Evolutionary conservation across 2,888 invertebrate genomes (phyloP).

Genomic region (Gnatocerus cornutus): DNA sequence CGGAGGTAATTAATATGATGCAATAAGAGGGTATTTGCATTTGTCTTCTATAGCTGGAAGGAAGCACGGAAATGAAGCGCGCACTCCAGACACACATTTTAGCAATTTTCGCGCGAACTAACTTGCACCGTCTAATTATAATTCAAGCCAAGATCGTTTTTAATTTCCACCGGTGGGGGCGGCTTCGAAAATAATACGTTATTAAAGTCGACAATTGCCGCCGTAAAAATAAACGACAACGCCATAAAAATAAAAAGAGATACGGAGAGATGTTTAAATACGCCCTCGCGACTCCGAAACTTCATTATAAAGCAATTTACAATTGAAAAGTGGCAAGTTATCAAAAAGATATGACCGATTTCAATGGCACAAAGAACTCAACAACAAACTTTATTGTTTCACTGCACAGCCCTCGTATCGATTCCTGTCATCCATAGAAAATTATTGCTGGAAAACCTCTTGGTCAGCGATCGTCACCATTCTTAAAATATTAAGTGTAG

Average conservation of each 20-base stretch:
- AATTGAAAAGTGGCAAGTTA: constrained; percentile 35
- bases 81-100: constrained; percentile 36
- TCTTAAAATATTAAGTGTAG: constrained; percentile 29
- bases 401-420: constrained; percentile 22
- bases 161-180: constrained; percentile 39
- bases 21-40: constrained; percentile 41
- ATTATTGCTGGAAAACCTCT: constrained; percentile 28
- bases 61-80: constrained; percentile 30
- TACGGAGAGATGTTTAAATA: constrained; percentile 28
- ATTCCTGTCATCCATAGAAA: constrained; percentile 13
- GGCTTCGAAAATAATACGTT: constrained; percentile 35
- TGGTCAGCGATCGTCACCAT: constrained; percentile 24
- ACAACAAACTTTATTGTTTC: constrained; percentile 15
- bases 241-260: constrained; percentile 38
- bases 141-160: constrained; percentile 46
- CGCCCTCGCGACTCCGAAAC: constrained; percentile 18
- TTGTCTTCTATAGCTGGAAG: constrained; percentile 22
- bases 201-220: constrained; percentile 45
- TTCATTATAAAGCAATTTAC: constrained; percentile 43
- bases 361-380: constrained; percentile 7
- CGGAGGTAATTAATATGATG: constrained; percentile 34
- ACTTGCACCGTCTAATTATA: constrained; percentile 44
- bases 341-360: constrained; percentile 27
- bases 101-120: constrained; percentile 36
- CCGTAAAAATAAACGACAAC: constrained; percentile 44